Conservation (phyloP, 1,140 invertebrate genomes). For the Carcinoscorpius rotundicauda region DNA sequence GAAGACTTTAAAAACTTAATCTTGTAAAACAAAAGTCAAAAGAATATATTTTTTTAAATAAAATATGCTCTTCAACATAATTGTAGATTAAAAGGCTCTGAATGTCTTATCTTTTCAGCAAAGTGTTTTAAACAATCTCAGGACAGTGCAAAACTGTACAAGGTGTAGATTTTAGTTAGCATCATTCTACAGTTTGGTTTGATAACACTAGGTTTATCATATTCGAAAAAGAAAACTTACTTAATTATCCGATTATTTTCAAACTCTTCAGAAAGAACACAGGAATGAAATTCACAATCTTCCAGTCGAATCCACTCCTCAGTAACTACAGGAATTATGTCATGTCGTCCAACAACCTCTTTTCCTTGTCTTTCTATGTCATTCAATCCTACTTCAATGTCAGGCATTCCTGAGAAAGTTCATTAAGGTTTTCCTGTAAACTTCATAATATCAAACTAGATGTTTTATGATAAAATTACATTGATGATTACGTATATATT, state of each 20-base stretch:
- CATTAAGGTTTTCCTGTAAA: not conserved
- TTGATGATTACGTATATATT: too few species aligned
- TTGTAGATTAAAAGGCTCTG: too few species aligned
- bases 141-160: constrained; percentile 2
- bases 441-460: not conserved
- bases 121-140: constrained; percentile 14
- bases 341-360: constrained; percentile 96
- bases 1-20: too few species aligned
- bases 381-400: constrained; percentile 93
- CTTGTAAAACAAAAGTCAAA: too few species aligned
- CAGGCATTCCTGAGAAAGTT: constrained; percentile 63
- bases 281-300: constrained; percentile 84
- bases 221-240: constrained; percentile 38
- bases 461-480: too few species aligned
- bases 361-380: constrained; percentile 92
- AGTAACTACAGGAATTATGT: constrained; percentile 97
- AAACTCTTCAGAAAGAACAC: constrained; percentile 84
- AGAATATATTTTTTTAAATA: too few species aligned
- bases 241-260: constrained; percentile 80
- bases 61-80: too few species aligned
- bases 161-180: not conserved
- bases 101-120: too few species aligned
- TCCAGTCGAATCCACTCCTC: constrained; percentile 99
- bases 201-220: not conserved
- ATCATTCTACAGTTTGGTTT: constrained; percentile 8